These are phyloP conservation scores for Pyrrhia umbra DNA, from an alignment of 2,888 invertebrate species.

Conservation along the genomic window DNA sequence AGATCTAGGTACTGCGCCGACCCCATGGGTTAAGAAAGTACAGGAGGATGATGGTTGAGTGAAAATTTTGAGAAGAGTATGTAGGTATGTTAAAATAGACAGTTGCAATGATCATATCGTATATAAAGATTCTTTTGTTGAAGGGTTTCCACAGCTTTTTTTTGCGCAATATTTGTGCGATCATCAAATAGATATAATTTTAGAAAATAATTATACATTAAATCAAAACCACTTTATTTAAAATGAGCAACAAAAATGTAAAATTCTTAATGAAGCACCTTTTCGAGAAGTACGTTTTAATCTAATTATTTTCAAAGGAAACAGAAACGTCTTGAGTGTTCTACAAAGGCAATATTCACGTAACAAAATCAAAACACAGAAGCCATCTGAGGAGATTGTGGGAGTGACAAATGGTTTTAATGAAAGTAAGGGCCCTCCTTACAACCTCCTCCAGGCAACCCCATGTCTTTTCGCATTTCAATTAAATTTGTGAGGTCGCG, in stretches of 20 bases:
- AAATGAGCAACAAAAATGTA: neutral
- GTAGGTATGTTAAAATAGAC: too few species aligned
- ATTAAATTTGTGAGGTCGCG: slow-evolving; percentile 66
- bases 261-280: neutral
- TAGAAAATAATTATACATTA: too few species aligned
- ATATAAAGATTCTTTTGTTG: too few species aligned
- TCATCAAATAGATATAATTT: too few species aligned
- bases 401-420: slow-evolving; percentile 70
- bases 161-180: too few species aligned
- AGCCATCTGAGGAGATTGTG: slow-evolving; percentile 54
- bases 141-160: too few species aligned
- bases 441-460: slow-evolving; percentile 65
- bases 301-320: slow-evolving; percentile 32
- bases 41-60: too few species aligned
- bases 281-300: neutral
- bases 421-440: slow-evolving; percentile 68
- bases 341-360: slow-evolving; percentile 37
- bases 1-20: too few species aligned
- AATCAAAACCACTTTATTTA: too few species aligned
- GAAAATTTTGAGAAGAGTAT: too few species aligned
- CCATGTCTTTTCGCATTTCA: slow-evolving; percentile 68
- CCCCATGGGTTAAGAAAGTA: too few species aligned
- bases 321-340: slow-evolving; percentile 53
- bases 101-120: too few species aligned
- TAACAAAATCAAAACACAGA: slow-evolving; percentile 60